These are phyloP conservation scores for Rhombomys opimus DNA, from an alignment of 2,113 vertebrate genomes.

Conservation along the genomic window DNA sequence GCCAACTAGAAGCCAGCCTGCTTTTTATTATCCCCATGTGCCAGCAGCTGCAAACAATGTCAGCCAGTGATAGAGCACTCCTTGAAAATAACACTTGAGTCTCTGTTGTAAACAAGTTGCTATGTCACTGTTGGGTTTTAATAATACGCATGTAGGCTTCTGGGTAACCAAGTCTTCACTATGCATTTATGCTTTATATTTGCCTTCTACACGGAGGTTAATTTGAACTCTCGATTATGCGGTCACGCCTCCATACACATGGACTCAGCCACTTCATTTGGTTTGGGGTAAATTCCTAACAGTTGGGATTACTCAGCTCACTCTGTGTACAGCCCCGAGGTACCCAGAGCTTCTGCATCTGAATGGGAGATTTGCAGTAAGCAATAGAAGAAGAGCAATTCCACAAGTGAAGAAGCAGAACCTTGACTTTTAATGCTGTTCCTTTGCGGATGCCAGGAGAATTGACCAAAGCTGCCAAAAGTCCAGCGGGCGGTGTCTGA, in stretches of 20 bases:
- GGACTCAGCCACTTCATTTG: not conserved
- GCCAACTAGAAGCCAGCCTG: conserved; percentile 28
- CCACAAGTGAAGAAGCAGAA: not conserved
- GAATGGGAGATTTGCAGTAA: not conserved
- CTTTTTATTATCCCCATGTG: conserved; percentile 48
- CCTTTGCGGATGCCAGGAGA: not conserved
- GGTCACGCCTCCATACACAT: rapidly evolving
- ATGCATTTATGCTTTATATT: not conserved
- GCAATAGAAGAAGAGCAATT: not conserved
- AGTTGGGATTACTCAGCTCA: not conserved
- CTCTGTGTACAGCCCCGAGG: rapidly evolving
- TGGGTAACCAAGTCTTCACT: not conserved
- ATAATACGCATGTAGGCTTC: not conserved
- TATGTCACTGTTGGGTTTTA: not conserved
- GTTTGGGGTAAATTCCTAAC: not conserved
- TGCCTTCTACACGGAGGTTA: not conserved
- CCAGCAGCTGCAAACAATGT: conserved; percentile 20
- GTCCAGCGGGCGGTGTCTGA: not conserved
- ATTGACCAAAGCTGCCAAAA: not conserved
- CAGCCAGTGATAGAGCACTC: conserved; percentile 22
- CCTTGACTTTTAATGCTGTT: not conserved
- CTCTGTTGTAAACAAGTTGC: conserved; percentile 11
- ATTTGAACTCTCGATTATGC: not conserved
- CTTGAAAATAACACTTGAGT: not conserved
- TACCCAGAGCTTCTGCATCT: not conserved